These are phyloP conservation scores for Plecotus auritus DNA, from an alignment of 2,113 vertebrate species.

Conservation along the genomic window DNA sequence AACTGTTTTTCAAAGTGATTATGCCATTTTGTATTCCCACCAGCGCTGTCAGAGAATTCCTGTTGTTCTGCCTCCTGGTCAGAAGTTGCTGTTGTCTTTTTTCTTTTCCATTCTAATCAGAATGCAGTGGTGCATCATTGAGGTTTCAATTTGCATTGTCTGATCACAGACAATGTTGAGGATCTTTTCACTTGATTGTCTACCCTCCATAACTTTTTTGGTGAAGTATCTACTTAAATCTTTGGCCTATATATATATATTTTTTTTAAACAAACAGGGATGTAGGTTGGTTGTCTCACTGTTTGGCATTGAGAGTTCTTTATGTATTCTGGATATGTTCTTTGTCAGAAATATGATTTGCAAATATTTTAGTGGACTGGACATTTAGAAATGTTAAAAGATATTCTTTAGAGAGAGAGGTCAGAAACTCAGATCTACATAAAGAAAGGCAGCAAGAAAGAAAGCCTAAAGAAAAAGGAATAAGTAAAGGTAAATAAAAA, in stretches of 20 bases:
- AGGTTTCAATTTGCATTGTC: not conserved
- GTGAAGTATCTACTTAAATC: not conserved
- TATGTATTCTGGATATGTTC: not conserved
- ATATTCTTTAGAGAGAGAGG: not conserved
- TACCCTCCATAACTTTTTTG: not conserved
- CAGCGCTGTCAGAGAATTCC: not conserved
- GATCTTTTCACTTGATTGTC: not conserved
- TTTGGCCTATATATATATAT: not conserved
- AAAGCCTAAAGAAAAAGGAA: not conserved
- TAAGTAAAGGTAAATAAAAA: not conserved
- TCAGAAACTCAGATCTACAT: not conserved
- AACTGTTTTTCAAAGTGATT: not conserved
- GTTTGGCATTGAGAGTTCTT: not conserved
- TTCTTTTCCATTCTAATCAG: not conserved
- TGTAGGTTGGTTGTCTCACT: not conserved
- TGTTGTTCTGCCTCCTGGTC: not conserved
- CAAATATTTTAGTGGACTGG: not conserved
- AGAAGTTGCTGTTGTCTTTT: not conserved
- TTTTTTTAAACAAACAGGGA: not conserved
- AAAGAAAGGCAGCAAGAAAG: not conserved
- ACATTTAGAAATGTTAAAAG: not conserved
- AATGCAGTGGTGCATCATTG: not conserved
- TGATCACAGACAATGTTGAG: not conserved
- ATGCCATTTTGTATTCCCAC: not conserved
- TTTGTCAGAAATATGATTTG: not conserved